Evolutionary conservation across 2,113 vertebrate species (phyloP).

Genomic region (Leptocoma aspasia): DNA sequence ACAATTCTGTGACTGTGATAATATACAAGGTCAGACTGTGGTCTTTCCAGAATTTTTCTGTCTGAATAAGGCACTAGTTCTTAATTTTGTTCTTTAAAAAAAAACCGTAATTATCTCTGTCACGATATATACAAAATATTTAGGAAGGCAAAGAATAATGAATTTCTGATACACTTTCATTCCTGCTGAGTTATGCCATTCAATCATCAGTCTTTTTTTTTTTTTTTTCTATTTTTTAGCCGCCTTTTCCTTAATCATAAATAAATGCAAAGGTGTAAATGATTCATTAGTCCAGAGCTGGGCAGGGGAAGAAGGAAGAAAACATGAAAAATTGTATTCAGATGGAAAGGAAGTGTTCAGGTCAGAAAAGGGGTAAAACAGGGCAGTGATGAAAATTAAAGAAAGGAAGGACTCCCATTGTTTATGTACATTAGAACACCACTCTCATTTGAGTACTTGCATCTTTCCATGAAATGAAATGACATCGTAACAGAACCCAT

Average conservation of each 20-base stretch:
- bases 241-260: background rate
- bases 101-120: background rate
- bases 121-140: background rate
- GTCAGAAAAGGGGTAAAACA: background rate
- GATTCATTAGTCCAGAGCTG: background rate
- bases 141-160: background rate
- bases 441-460: background rate
- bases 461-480: background rate
- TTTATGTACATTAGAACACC: background rate
- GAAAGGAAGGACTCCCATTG: background rate
- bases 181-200: background rate
- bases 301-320: background rate
- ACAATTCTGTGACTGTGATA: background rate
- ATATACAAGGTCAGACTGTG: background rate
- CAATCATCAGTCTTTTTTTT: background rate
- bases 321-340: background rate
- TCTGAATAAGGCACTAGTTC: background rate
- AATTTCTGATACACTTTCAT: background rate
- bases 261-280: background rate
- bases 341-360: background rate
- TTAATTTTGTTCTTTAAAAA: background rate
- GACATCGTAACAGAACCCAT: background rate
- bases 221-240: background rate
- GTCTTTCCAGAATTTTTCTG: constrained; percentile 1
- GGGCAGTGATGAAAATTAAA: background rate